These are phyloP conservation scores for Drusus annulatus DNA, from an alignment of 1,140 invertebrate species.

Conservation along the genomic window DNA sequence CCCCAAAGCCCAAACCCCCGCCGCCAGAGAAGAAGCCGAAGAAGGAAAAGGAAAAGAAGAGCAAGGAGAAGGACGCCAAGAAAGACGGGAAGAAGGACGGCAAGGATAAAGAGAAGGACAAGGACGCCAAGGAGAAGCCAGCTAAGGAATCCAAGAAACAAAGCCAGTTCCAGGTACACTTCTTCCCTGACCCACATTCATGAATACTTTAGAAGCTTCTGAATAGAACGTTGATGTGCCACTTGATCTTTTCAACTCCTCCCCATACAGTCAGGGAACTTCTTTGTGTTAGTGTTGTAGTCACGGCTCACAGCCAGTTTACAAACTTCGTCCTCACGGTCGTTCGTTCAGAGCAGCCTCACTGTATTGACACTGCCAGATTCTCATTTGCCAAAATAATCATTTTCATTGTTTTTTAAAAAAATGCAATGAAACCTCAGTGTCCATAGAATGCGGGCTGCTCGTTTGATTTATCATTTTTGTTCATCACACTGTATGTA, in stretches of 20 bases:
- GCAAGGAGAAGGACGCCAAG: conserved; percentile 74
- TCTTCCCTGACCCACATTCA: conserved; percentile 7
- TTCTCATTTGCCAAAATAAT: neutral
- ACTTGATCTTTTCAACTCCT: conserved; percentile 13
- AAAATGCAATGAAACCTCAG: neutral
- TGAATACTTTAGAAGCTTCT: conserved; percentile 29
- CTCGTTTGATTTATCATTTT: neutral
- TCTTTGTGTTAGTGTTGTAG: conserved; percentile 33
- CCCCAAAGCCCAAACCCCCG: conserved; percentile 77
- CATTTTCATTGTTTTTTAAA: neutral
- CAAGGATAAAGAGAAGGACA: conserved; percentile 70
- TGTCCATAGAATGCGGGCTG: conserved; percentile 19
- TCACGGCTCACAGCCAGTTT: neutral
- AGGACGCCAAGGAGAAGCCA: conserved; percentile 72
- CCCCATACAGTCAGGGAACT: conserved; percentile 6
- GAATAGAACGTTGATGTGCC: conserved; percentile 19
- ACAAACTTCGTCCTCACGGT: neutral
- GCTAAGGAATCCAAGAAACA: conserved; percentile 76
- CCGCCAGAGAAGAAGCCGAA: conserved; percentile 83
- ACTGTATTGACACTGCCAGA: neutral
- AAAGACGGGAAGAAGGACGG: conserved; percentile 73
- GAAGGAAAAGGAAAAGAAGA: conserved; percentile 81
- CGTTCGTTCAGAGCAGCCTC: neutral
- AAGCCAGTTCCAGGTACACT: conserved; percentile 74
- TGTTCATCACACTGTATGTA: neutral